Evolutionary conservation across 1,140 invertebrate species (phyloP), one percentile per base, ranked within the genome.

Genomic region (Drosophila sechellia): DNA sequence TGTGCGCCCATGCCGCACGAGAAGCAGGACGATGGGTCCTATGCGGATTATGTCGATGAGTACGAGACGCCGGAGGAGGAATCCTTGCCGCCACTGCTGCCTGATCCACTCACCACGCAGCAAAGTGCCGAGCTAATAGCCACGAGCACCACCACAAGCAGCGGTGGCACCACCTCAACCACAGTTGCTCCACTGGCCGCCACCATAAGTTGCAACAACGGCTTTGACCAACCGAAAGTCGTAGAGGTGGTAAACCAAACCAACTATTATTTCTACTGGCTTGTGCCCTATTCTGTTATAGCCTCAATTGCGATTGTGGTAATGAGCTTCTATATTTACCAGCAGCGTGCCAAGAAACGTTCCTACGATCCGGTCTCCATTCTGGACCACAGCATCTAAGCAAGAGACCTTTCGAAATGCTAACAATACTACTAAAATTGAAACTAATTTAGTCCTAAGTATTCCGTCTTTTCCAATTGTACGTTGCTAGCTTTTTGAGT

Each of bases 281-380:
- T 71, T n/a, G 1, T 45, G 25, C 34, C 50, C 17, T 55, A 75
- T 12, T 11, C 22, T 34, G 50, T 17, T 10, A 15, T 56, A 1
- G 55, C 8, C 49, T 27, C 53, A 20, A 53, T 81, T 43, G 10
- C 39, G 13, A 27, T 79, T 17, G 55, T 34, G 13, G 1, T 1
- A 12, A 22, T 75, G 52, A 22, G 5, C 65, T 34, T 43, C 11
- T 79, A 73, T 27, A 83, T 91, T 15, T 68, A 10, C 46, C 31
- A 13, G 25, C 83, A 90, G 60, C 78, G 50, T 49, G 78, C 84
- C 65, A 90, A 90, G 57, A 81, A 91, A 73, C 84, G 90, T 75
- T 92, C 90, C 74, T 92, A 92, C 65, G 66, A 73, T 54, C 90
- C 90, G 13, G 90, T 92, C 57, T 90, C 90, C 39, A 90, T 70